Percentiles rank a stretch among this genome's conserved stretches.
phyloP scores from a whole-genome alignment of 2,797 vertebrate genomes.

The Pangasius mekongensis region DNA sequence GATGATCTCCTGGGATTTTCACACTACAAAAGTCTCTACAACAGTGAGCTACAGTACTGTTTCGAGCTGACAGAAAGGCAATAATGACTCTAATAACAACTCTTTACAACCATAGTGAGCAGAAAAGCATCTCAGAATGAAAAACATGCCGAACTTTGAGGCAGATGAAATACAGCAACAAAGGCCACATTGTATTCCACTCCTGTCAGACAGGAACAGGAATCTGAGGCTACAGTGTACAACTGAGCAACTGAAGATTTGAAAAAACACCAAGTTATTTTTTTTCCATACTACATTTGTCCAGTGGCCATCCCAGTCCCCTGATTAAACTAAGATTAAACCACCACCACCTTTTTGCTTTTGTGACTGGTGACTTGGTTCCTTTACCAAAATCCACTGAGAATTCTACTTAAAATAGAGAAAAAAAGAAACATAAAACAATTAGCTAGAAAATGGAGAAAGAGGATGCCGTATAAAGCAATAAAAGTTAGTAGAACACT shows the following conservation, averaged over 20 bases:
- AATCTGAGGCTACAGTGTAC: background rate
- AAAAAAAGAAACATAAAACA: conserved; percentile 19
- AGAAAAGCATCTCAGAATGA: background rate
- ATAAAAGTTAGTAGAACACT: background rate
- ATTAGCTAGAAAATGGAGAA: background rate
- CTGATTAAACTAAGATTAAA: conserved; percentile 4
- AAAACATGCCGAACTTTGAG: background rate
- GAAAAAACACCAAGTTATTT: background rate
- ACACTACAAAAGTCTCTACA: background rate
- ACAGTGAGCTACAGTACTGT: background rate
- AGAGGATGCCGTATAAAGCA: conserved; percentile 1
- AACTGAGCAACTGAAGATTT: background rate
- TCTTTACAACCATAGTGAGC: background rate
- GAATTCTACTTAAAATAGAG: conserved; percentile 5
- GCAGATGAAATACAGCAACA: background rate
- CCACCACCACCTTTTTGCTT: background rate
- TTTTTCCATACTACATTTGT: background rate
- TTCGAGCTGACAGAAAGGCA: background rate
- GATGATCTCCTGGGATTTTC: background rate
- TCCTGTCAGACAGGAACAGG: background rate
- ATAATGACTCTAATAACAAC: background rate
- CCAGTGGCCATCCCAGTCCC: background rate
- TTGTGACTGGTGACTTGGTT: background rate
- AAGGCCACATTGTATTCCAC: background rate
- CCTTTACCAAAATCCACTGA: background rate